Evolutionary conservation across 2,888 invertebrate genomes (phyloP).

Genomic region (Cantharis nigra): DNA sequence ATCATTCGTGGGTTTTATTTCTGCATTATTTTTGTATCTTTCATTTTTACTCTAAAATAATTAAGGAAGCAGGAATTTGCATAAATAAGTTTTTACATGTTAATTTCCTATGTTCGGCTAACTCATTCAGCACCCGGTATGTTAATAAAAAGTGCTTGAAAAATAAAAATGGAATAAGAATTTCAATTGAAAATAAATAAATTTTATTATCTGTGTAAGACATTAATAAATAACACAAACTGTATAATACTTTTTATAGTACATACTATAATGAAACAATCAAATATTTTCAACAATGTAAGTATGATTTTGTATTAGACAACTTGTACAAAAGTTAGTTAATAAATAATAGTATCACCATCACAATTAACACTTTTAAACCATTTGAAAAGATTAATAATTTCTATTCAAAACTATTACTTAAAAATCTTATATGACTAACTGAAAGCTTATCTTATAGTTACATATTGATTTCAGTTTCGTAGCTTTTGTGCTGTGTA

Average conservation of each 20-base stretch:
- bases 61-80: too few relatives aligned
- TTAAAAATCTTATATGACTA: background rate
- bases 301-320: background rate
- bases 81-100: too few relatives aligned
- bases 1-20: too few relatives aligned
- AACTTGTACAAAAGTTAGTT: background rate
- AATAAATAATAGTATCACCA: background rate
- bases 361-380: background rate
- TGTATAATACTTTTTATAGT: background rate
- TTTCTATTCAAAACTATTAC: background rate
- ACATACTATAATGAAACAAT: background rate
- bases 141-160: background rate
- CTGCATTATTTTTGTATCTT: too few relatives aligned
- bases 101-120: too few relatives aligned
- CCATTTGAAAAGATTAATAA: background rate
- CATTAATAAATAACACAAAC: background rate
- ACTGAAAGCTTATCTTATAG: too few relatives aligned
- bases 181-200: background rate
- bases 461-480: too few relatives aligned
- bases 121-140: too few relatives aligned
- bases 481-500: too few relatives aligned
- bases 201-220: background rate
- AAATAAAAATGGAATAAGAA: background rate
- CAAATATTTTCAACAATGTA: background rate
- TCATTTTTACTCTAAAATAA: too few relatives aligned